Conservation (phyloP, 2,797 vertebrate species). For the Anguilla anguilla region DNA sequence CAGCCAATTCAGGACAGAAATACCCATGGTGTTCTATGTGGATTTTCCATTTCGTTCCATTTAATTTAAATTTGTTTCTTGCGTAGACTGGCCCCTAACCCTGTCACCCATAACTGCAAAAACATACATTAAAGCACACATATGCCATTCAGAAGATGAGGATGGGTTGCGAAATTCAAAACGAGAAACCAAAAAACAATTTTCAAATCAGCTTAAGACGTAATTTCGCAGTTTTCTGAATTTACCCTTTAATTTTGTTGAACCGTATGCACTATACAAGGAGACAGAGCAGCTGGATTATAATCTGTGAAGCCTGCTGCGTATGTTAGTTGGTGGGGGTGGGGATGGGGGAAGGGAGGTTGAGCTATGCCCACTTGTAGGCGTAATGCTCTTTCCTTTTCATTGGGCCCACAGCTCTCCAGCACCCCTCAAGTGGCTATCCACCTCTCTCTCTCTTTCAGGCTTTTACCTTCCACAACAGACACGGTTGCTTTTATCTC, state of each 20-base stretch:
- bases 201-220: background rate
- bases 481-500: background rate
- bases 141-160: background rate
- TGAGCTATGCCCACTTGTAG: background rate
- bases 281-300: background rate
- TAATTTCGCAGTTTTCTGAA: background rate
- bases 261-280: background rate
- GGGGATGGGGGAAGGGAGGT: background rate
- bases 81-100: background rate
- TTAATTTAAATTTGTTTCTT: background rate
- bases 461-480: background rate
- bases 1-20: background rate
- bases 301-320: background rate
- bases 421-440: conserved; percentile 9
- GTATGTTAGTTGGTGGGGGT: background rate
- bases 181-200: background rate
- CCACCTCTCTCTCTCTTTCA: background rate
- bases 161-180: background rate
- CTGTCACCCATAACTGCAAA: background rate
- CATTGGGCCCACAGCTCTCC: background rate
- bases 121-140: background rate
- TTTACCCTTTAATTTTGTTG: background rate
- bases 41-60: background rate
- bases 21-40: background rate
- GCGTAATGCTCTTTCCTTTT: background rate